Percentiles rank a stretch among this genome's conserved stretches.
Evolutionary conservation across 2,113 vertebrate genomes (phyloP).

Genomic region (Cricetomys ansorgei): DNA sequence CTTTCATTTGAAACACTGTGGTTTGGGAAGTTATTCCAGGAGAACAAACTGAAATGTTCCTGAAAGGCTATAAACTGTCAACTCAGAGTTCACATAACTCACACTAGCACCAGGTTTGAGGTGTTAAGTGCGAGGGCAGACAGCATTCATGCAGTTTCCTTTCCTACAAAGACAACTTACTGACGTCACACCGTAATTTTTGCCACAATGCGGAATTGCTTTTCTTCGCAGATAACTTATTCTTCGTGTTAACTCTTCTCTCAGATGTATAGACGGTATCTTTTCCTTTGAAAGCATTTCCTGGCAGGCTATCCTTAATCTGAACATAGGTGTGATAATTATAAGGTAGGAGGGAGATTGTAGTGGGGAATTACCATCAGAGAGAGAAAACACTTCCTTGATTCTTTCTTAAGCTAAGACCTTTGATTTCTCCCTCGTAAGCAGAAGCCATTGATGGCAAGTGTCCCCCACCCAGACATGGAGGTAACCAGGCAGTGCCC

Average conservation of each 20-base stretch:
- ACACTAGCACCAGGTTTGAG: background rate
- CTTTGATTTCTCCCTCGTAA: background rate
- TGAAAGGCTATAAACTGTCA: background rate
- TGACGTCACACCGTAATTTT: background rate
- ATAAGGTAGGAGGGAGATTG: background rate
- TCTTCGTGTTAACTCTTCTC: background rate
- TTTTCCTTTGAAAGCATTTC: conserved; percentile 16
- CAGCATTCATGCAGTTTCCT: background rate
- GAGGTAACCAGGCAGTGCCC: too few species aligned
- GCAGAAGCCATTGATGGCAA: background rate
- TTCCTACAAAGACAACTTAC: background rate
- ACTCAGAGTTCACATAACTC: background rate
- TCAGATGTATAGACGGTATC: background rate
- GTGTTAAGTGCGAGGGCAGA: background rate
- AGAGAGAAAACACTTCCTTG: background rate
- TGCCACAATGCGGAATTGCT: background rate
- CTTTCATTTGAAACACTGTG: background rate
- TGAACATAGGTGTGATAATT: background rate
- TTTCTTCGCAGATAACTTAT: background rate
- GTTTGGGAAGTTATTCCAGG: background rate
- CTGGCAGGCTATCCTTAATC: conserved; percentile 11
- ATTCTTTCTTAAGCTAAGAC: background rate
- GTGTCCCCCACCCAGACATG: background rate
- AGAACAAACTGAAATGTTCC: background rate
- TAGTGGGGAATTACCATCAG: background rate